These are phyloP conservation scores for Ariolimax columbianus DNA, from an alignment of 2,888 invertebrate species.

Conservation along the genomic window DNA sequence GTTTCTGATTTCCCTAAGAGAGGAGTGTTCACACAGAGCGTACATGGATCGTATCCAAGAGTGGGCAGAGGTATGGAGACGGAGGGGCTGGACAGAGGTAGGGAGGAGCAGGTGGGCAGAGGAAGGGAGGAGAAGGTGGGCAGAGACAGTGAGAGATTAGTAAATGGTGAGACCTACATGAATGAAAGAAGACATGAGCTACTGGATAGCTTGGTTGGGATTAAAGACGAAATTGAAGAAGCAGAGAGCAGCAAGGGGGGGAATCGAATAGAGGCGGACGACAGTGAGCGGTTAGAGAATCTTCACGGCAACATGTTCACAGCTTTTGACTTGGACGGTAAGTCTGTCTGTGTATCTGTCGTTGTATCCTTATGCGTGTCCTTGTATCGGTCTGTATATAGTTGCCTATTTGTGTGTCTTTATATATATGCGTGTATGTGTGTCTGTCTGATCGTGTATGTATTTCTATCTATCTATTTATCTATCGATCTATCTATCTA, in stretches of 20 bases:
- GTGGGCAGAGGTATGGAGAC: neutral
- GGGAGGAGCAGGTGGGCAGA: neutral
- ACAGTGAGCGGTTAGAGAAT: neutral
- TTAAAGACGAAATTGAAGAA: constrained; percentile 18
- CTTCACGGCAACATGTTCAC: constrained; percentile 1
- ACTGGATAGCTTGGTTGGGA: constrained; percentile 9
- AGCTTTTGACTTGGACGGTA: constrained; percentile 30
- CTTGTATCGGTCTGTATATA: neutral
- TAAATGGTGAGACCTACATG: constrained; percentile 6
- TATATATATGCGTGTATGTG: neutral
- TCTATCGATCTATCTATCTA: neutral
- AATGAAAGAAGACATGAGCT: constrained; percentile 21
- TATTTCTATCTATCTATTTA: neutral
- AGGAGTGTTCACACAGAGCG: constrained; percentile 33
- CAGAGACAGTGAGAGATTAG: neutral
- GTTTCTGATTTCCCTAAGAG: constrained; percentile 9
- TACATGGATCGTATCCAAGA: constrained; percentile 14
- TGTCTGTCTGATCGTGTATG: neutral
- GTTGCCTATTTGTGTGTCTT: neutral
- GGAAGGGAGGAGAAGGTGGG: neutral
- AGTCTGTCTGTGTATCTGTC: constrained; percentile 1
- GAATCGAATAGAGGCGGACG: neutral
- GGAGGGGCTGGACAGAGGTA: neutral
- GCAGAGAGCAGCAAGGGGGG: neutral
- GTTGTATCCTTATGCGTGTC: neutral